Evolutionary conservation across 2,797 vertebrate genomes (phyloP), one percentile per base, ranked within the genome.

Genomic region (Threskiornis aethiopicus): DNA sequence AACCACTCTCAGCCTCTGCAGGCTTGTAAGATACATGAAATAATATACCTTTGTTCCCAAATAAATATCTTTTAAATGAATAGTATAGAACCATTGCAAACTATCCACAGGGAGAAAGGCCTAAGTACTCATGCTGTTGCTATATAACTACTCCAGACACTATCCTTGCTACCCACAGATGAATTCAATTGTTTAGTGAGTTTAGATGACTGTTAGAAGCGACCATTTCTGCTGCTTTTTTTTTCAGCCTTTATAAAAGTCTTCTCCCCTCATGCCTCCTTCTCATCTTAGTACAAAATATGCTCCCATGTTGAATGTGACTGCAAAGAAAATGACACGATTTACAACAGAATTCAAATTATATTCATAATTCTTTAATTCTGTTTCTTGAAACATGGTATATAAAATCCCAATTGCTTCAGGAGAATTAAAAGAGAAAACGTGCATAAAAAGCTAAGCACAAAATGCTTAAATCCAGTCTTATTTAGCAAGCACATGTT

Each of bases 21-120:
- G 92, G 61, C 90, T 94, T 87, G 75, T 93, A 96, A 87, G 62
- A 87, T 55, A 51, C n/a, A 91, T 80, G 88, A 93, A 96, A 95
- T 77, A 93, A 90, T 84, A 64, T 42, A 93, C 37, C 82, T 88
- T 61, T 84, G 44, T 77, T 95, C 94, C 51, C 16, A 89, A 89
- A 64, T 29, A 93, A 91, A 94, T 66, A 54, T 89, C 51, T 95
- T 87, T 90, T 79, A 94, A 95, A 94, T 76, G 24, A 94, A 73
- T 58, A 87, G 33, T 11, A 42, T 28, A 91, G 42, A 92, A 93
- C 7, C 71, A 80, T 8, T 90, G 81, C 78, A 90, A 84, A 69
- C 41, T 57, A 72, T 77, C 85, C 83, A 75, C 7, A 51, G 78
- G 81, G 78, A 95, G 39, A 92, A 92, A 90, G 41, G 62, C 46